phyloP scores from a whole-genome alignment of 2,113 vertebrate genomes.

The Rhinogobius similis region DNA sequence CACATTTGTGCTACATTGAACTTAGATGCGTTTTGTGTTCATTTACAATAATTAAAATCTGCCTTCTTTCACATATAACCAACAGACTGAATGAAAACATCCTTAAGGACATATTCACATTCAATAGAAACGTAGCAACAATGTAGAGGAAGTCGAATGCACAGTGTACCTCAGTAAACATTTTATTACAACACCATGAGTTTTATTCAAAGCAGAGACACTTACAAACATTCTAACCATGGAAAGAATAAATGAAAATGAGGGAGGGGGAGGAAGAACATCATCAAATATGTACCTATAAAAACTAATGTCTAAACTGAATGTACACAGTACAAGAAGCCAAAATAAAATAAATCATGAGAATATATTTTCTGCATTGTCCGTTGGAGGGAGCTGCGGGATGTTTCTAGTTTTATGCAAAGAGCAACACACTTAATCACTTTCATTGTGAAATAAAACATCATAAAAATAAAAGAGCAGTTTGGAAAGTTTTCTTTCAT shows the following conservation, averaged over 20 bases:
- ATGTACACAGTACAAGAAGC: slow-evolving; percentile 91
- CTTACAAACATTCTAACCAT: slow-evolving; percentile 92
- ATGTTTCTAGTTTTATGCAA: slow-evolving; percentile 72
- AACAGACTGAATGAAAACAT: slow-evolving; percentile 29
- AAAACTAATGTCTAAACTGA: slow-evolving; percentile 90
- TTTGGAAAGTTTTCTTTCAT: slow-evolving; percentile 79
- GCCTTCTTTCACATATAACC: neutral
- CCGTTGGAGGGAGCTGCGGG: slow-evolving; percentile 43
- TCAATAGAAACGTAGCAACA: slow-evolving; percentile 75
- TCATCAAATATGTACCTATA: slow-evolving; percentile 81
- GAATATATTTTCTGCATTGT: slow-evolving; percentile 49
- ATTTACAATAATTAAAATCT: neutral
- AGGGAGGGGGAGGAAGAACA: slow-evolving; percentile 41
- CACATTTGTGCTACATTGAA: neutral
- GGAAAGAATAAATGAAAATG: slow-evolving; percentile 74
- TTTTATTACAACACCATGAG: slow-evolving; percentile 99
- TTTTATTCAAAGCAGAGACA: slow-evolving; percentile 92
- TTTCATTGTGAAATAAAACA: slow-evolving; percentile 93
- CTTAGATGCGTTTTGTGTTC: neutral
- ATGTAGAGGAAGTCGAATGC: slow-evolving; percentile 83
- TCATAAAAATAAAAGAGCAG: slow-evolving; percentile 89
- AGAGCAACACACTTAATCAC: slow-evolving; percentile 83
- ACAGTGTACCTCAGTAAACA: slow-evolving; percentile 92
- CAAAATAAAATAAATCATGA: slow-evolving; percentile 22
- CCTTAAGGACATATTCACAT: slow-evolving; percentile 48